Conservation (phyloP, 1,140 invertebrate species). For the Ips typographus region DNA sequence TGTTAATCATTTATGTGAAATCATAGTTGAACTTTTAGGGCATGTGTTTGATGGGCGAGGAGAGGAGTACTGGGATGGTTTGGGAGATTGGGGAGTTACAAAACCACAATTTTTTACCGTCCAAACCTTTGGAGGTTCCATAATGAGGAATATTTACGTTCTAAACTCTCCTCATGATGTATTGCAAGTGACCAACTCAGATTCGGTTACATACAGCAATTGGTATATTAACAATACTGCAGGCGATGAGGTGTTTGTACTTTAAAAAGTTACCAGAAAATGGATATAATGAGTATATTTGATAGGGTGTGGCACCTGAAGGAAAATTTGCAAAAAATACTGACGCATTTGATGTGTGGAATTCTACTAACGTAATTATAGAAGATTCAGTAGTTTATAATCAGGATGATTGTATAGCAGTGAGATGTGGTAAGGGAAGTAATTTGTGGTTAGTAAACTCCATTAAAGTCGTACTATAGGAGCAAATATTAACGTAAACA, state of each 20-base stretch:
- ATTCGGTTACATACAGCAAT: conserved; percentile 8
- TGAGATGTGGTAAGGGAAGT: conserved; percentile 18
- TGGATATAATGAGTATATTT: neutral
- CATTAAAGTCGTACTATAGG: conserved; percentile 2
- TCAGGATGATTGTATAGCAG: conserved; percentile 29
- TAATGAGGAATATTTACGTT: conserved; percentile 3
- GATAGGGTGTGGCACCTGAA: conserved; percentile 11
- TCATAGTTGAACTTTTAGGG: conserved; percentile 3
- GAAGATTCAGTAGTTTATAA: conserved; percentile 19
- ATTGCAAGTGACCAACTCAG: conserved; percentile 15
- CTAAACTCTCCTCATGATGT: conserved; percentile 15
- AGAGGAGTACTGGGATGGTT: conserved; percentile 22
- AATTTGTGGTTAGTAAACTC: neutral
- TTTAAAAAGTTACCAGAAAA: neutral
- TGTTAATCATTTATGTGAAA: neutral
- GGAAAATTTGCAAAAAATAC: conserved; percentile 25
- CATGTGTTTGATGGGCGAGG: conserved; percentile 22
- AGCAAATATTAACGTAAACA: conserved; percentile 20
- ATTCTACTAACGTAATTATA: conserved; percentile 18
- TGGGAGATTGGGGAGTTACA: conserved; percentile 14
- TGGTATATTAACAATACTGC: conserved; percentile 16
- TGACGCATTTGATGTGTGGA: conserved; percentile 22
- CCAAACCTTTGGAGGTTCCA: neutral
- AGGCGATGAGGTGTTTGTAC: conserved; percentile 1
- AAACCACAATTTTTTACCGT: conserved; percentile 20